These are phyloP conservation scores for Argentina silus DNA, from an alignment of 2,797 vertebrate species.

Conservation along the genomic window DNA sequence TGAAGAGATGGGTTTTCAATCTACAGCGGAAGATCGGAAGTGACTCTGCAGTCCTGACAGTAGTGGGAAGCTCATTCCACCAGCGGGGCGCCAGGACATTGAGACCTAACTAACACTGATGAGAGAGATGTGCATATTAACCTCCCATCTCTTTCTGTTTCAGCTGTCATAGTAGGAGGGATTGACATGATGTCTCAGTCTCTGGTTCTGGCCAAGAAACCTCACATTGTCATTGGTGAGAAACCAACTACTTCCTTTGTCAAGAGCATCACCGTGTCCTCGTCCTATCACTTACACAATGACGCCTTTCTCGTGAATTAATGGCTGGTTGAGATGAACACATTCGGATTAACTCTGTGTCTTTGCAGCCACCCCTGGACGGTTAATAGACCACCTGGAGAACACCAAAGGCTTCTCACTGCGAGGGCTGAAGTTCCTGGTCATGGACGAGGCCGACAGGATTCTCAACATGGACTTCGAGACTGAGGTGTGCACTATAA, in stretches of 20 bases:
- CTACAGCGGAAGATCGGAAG: too few relatives aligned
- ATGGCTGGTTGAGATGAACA: background rate
- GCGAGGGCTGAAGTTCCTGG: slow-evolving; percentile 89
- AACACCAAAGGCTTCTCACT: slow-evolving; percentile 97
- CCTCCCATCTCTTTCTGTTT: slow-evolving; percentile 45
- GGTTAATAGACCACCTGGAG: slow-evolving; percentile 94
- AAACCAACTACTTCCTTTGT: background rate
- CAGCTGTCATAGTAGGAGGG: slow-evolving; percentile 95
- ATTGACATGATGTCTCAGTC: slow-evolving; percentile 98
- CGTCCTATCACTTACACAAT: background rate
- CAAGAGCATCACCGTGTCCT: background rate
- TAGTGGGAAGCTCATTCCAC: too few relatives aligned
- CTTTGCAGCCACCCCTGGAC: slow-evolving; percentile 89
- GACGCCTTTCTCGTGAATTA: background rate
- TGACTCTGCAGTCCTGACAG: too few relatives aligned
- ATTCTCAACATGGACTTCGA: slow-evolving; percentile 99
- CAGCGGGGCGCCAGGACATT: too few relatives aligned
- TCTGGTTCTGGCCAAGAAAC: slow-evolving; percentile 95
- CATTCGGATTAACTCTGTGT: background rate
- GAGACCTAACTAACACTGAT: too few relatives aligned
- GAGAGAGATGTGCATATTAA: background rate
- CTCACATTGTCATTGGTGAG: slow-evolving; percentile 95
- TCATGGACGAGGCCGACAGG: slow-evolving; percentile 98
- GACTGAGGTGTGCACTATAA: slow-evolving; percentile 83
- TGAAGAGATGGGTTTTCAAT: too few relatives aligned